These are phyloP conservation scores for Artibeus jamaicensis DNA, from an alignment of 2,797 vertebrate species.

Conservation along the genomic window DNA sequence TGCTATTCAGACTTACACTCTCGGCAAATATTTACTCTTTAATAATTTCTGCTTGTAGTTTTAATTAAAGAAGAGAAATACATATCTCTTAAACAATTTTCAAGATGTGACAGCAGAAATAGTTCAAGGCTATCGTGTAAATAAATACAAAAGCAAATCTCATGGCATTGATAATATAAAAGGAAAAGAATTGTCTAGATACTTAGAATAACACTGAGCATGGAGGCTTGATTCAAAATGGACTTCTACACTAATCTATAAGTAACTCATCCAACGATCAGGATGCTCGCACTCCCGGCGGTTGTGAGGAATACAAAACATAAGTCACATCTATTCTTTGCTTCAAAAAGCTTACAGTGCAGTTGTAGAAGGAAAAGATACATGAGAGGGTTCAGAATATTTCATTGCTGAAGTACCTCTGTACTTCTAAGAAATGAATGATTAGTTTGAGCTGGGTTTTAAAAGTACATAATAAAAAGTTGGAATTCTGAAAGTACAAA, in stretches of 20 bases:
- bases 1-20: not conserved
- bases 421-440: slow-evolving; percentile 30
- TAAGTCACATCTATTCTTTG: not conserved
- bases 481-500: slow-evolving; percentile 58
- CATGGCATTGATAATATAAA: not conserved
- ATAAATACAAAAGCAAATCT: not conserved
- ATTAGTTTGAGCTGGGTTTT: slow-evolving; percentile 4
- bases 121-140: not conserved
- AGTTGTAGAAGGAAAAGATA: not conserved
- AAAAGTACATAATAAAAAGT: slow-evolving; percentile 51
- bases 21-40: not conserved
- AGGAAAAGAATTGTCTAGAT: not conserved
- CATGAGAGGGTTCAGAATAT: not conserved
- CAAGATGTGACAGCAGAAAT: not conserved
- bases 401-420: not conserved
- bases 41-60: not conserved
- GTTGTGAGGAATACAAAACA: not conserved
- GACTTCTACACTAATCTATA: not conserved
- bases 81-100: not conserved
- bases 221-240: not conserved
- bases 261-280: not conserved
- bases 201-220: not conserved
- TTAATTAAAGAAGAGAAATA: not conserved
- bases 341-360: not conserved
- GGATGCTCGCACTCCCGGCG: not conserved